Percentiles rank a stretch among this genome's conserved stretches.
These are phyloP conservation scores for Miniopterus natalensis DNA, from an alignment of 2,113 vertebrate species.

Conservation along the genomic window DNA sequence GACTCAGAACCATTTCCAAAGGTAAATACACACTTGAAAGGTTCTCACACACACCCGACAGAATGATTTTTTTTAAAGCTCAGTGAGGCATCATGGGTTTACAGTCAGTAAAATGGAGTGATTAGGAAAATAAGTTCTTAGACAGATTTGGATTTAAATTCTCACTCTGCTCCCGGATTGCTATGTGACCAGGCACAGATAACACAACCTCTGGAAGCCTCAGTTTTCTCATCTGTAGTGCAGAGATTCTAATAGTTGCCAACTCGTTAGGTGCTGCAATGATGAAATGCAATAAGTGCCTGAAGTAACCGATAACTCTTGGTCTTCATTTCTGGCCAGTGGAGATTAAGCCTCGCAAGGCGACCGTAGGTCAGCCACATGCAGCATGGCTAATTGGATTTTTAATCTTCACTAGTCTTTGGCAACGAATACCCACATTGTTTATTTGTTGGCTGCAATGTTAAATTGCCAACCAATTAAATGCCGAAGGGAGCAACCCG, in stretches of 20 bases:
- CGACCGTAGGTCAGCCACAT: background rate
- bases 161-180: background rate
- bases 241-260: background rate
- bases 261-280: background rate
- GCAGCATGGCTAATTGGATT: background rate
- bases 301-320: background rate
- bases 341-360: background rate
- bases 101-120: background rate
- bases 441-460: background rate
- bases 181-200: background rate
- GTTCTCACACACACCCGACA: background rate
- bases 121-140: conserved; percentile 28
- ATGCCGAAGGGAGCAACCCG: conserved; percentile 27
- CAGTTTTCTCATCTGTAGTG: background rate
- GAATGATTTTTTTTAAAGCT: conserved; percentile 7
- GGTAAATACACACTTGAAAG: background rate
- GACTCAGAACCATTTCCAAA: conserved; percentile 21
- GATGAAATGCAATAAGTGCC: background rate
- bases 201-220: background rate
- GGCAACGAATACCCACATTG: background rate
- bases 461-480: conserved; percentile 61
- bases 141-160: background rate
- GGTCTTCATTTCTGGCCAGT: background rate
- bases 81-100: background rate
- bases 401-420: conserved; percentile 42